phyloP scores from a whole-genome alignment of 2,888 invertebrate genomes.

The Amorpha juglandis region DNA sequence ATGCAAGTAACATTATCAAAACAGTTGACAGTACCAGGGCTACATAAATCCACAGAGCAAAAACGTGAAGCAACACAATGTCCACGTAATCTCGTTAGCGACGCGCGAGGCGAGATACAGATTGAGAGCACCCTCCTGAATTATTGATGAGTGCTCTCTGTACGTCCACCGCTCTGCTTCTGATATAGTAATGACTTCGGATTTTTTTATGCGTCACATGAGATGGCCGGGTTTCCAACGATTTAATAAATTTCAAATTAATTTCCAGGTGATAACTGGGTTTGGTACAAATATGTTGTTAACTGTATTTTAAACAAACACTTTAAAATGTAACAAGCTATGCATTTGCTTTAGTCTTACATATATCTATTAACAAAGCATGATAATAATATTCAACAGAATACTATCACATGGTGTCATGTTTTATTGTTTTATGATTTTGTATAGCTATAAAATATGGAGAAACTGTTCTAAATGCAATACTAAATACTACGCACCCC shows the following conservation, averaged over 20 bases:
- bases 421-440: too few relatives aligned
- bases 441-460: too few relatives aligned
- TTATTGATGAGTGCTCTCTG: slow-evolving; percentile 30
- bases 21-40: slow-evolving; percentile 27
- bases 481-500: too few relatives aligned
- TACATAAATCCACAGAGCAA: slow-evolving; percentile 30
- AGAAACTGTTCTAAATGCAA: too few relatives aligned
- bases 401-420: too few relatives aligned
- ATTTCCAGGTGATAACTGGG: background rate
- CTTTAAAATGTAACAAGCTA: too few relatives aligned
- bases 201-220: slow-evolving; percentile 27
- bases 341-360: too few relatives aligned
- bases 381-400: too few relatives aligned
- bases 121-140: slow-evolving; percentile 35
- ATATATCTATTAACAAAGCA: too few relatives aligned
- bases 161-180: slow-evolving; percentile 24
- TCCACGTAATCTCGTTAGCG: slow-evolving; percentile 37
- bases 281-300: too few relatives aligned
- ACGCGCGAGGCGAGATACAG: slow-evolving; percentile 32
- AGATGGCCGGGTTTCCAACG: slow-evolving; percentile 14
- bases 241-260: slow-evolving; percentile 24
- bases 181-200: slow-evolving; percentile 28
- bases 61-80: slow-evolving; percentile 30
- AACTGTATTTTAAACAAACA: too few relatives aligned
- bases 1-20: slow-evolving; percentile 23